phyloP scores from a whole-genome alignment of 2,113 vertebrate species.

The Epinephelus lanceolatus region DNA sequence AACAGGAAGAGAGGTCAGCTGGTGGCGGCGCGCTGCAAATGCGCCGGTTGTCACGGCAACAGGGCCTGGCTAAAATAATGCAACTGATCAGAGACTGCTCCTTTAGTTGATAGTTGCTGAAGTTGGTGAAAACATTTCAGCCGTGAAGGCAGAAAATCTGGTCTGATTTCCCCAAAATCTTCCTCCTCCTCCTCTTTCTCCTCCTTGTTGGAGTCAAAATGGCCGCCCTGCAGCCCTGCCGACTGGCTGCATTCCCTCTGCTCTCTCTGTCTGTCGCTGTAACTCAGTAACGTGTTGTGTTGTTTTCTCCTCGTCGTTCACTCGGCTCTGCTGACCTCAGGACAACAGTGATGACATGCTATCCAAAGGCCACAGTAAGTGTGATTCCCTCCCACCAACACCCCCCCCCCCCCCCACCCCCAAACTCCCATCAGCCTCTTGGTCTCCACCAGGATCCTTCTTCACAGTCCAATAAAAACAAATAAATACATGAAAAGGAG shows the following conservation, averaged over 20 bases:
- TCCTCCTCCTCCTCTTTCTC: no score
- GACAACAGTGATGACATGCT: constrained; percentile 96
- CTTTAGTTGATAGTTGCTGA: no score
- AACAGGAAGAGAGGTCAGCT: constrained; percentile 77
- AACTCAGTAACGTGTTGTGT: constrained; percentile 90
- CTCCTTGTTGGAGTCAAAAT: constrained; percentile 28
- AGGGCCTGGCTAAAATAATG: neutral
- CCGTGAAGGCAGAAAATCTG: neutral
- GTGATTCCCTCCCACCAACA: constrained; percentile 10
- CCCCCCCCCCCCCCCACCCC: neutral
- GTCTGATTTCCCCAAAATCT: neutral
- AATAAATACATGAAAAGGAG: no score
- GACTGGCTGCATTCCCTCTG: constrained; percentile 69
- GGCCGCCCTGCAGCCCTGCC: constrained; percentile 74
- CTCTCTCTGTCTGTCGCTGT: constrained; percentile 78
- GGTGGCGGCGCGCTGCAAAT: constrained; percentile 84
- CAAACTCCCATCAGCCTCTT: constrained; percentile 9
- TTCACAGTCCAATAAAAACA: neutral
- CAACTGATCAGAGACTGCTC: no score
- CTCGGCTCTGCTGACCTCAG: constrained; percentile 93
- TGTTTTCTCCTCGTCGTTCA: constrained; percentile 83
- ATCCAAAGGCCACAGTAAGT: constrained; percentile 99
- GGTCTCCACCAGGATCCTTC: constrained; percentile 34
- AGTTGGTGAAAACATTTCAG: neutral
- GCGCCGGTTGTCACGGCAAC: constrained; percentile 74